Conservation (phyloP, 2,888 invertebrate species). For the Neoscelio sp. region DNA sequence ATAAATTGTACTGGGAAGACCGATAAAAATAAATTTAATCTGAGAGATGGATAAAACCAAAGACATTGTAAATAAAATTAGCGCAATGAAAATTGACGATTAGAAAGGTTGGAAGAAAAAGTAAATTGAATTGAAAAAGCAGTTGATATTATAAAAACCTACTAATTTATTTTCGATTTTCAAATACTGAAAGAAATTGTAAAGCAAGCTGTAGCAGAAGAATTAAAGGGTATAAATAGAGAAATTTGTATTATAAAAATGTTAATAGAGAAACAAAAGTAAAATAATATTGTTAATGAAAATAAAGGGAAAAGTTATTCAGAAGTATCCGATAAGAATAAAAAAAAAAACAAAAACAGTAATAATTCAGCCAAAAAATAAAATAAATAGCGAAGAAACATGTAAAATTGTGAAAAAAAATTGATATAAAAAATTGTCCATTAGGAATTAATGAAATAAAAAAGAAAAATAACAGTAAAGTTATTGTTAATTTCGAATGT, state of each 20-base stretch:
- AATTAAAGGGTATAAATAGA: background rate
- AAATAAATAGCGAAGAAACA: background rate
- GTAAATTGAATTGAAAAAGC: no score
- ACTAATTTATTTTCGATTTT: no score
- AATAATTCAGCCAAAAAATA: background rate
- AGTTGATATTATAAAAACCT: no score
- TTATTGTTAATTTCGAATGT: background rate
- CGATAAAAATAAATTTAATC: no score
- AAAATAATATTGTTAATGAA: background rate
- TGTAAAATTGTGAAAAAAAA: constrained; percentile 6
- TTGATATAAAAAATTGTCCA: constrained; percentile 4
- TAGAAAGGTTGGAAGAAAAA: no score
- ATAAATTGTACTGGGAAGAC: no score
- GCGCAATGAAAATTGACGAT: no score
- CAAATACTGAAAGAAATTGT: background rate
- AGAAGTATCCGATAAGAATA: background rate
- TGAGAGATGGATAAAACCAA: no score
- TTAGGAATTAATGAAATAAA: background rate
- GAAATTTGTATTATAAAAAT: background rate
- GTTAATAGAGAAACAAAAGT: background rate
- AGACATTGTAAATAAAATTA: no score
- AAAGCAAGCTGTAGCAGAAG: background rate
- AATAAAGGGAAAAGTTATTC: background rate
- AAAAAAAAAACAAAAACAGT: constrained; percentile 2
- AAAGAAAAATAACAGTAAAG: background rate